Conservation (phyloP, 2,888 invertebrate species). For the Graphium colonna region DNA sequence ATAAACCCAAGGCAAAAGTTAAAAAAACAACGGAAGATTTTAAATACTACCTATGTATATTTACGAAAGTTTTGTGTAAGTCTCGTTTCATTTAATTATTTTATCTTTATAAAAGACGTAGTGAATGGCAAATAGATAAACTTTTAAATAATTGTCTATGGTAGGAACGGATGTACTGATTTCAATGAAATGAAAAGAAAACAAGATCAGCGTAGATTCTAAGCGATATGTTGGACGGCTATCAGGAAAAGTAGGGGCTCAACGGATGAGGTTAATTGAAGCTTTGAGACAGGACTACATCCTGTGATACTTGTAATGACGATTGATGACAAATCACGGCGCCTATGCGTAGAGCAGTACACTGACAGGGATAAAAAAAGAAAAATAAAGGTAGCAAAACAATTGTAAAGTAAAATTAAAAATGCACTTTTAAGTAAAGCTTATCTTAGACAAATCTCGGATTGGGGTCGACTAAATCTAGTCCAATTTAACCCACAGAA, state of each 20-base stretch:
- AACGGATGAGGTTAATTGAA: constrained; percentile 13
- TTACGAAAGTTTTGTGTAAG: no score
- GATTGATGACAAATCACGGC: constrained; percentile 1
- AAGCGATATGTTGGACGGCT: background rate
- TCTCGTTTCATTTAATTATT: no score
- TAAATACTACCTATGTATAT: no score
- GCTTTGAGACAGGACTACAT: constrained; percentile 8
- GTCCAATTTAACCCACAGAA: no score
- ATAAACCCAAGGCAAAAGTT: no score
- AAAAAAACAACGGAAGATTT: no score
- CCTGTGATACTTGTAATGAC: constrained; percentile 1
- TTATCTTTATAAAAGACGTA: background rate
- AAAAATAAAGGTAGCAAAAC: background rate
- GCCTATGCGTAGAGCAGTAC: background rate
- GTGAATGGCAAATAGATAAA: background rate
- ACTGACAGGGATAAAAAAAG: background rate
- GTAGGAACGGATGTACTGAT: background rate
- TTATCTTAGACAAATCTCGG: no score
- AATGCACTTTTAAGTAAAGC: no score
- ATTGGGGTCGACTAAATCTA: no score
- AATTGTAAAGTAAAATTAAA: no score
- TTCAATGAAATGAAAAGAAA: background rate
- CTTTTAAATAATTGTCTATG: background rate
- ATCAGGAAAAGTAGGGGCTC: constrained; percentile 1
- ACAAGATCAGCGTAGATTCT: background rate